Evolutionary conservation across 2,113 vertebrate species (phyloP), one percentile per base, ranked within the genome.

Genomic region (Hipposideros armiger): DNA sequence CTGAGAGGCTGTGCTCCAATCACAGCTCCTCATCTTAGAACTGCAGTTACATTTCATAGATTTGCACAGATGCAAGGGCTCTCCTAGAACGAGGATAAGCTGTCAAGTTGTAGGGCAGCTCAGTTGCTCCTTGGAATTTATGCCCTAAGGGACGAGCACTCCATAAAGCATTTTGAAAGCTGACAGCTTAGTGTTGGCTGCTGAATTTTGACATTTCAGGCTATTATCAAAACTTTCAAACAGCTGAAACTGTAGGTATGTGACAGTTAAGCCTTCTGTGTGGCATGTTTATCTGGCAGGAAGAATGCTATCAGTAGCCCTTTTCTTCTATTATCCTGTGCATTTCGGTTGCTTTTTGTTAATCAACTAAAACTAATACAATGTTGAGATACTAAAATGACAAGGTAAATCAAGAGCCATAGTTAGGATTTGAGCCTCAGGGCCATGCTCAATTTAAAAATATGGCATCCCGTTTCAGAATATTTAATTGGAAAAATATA

Each of bases 181-280:
- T 91, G 76, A 17, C 88, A 87, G 66, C 80, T 95, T 94, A 81
- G 30, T 42, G 92, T 87, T 96, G 62, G n/a, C 87, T 77, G 96
- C 92, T 97, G 96, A 95, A 87, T 86, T 96, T 90, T 82, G 97
- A 56, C 54, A 70, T 96, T 95, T 95, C 78, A 87, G 42, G 47
- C 90, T 96, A 88, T 97, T 96, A 94, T 94, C 74, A 92, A 84
- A 93, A 93, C 67, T 95, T 64, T 72, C 60, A 83, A 77, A 97
- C 69, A 96, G 95, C 91, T 87, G 95, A 97, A 97, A 26, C 45
- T 94, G 87, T 95, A 54, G 36, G 32, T 90, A 88, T 91, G 64
- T 78, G 85, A 94, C 91, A 95, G 95, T 87, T 91, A 97, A 87
- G 40, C 24, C 94, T 98, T 96, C 60, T 74, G 67, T 42, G 47